Evolutionary conservation across 2,888 invertebrate species (phyloP).

Genomic region (Agrochola circellaris): DNA sequence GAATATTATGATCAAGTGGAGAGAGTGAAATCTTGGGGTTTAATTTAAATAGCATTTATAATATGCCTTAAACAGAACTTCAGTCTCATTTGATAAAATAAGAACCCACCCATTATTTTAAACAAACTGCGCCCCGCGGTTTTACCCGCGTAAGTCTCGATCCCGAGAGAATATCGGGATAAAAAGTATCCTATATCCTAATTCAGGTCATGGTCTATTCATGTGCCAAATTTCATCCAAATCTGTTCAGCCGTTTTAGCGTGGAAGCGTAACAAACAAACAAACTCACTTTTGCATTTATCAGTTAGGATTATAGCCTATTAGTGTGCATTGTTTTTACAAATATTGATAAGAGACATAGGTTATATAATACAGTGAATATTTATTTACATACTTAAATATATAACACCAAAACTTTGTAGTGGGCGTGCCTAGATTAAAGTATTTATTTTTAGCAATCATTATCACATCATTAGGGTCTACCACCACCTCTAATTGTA

Average conservation of each 20-base stretch:
- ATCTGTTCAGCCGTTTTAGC: no score
- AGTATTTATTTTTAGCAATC: neutral
- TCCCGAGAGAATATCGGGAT: no score
- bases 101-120: neutral
- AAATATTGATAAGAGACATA: neutral
- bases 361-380: conserved; percentile 1
- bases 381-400: conserved; percentile 7
- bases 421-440: neutral
- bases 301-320: neutral
- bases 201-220: no score
- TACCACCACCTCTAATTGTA: neutral
- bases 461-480: no score
- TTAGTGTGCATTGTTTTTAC: conserved; percentile 14
- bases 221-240: no score
- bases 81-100: neutral
- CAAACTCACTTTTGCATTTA: no score
- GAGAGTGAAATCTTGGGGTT: no score
- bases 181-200: no score
- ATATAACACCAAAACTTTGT: neutral
- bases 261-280: no score
- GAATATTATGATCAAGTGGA: no score
- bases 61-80: neutral
- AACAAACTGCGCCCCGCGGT: no score
- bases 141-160: no score
- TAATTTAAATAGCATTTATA: neutral